Base-by-base conservation (phyloP, 2,797 vertebrate species). In the Dendrocincla tyrannina region DNA sequence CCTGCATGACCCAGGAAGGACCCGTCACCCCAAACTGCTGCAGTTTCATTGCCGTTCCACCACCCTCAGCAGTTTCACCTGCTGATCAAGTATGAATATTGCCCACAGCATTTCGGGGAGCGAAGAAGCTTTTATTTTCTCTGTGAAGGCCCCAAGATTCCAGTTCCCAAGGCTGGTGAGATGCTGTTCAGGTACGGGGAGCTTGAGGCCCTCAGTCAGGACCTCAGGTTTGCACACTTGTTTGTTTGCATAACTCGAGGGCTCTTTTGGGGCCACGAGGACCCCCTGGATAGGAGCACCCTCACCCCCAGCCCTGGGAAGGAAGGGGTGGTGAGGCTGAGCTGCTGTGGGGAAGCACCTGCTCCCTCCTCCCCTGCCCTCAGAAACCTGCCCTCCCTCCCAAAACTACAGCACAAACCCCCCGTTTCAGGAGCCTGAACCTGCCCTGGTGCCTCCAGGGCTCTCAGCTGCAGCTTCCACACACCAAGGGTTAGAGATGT, bases 371-470 rank as follows among this genome's bases (percentile, higher is more conserved):
- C 20, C 14, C 25, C 9, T n/a, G 0, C 23, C 41, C 15, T 35
- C 33, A 17, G 25, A 90, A 88, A 78, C 56, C 33, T 39, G 32
- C 56, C 19, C 23, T 75, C 56, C 24, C 49, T 72, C 70, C 35
- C n/a, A 20, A 42, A 47, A 55, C 62, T 56, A 58, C 56, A 62
- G 15, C 28, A 28, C 44, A 69, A 69, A 35, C 17, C 25, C 39
- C 27, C 41, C 0, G 0, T 23, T 24, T 52, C 5, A 6, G 44
- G 44, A 64, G 23, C 60, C 8, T 3, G 47, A 81, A 74, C 24
- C 14, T 4, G 0, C 66, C 52, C 14, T 3, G 14, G 16, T 5
- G 17, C 35, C 63, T 49, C 32, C 0, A 0, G 17, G 5, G 17
- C 35, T 75, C 35, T 59, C 53, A 10, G 53, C 72, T 50, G 44